Base-by-base conservation (phyloP, 2,888 invertebrate species). In the Drosophila macrospina region DNA sequence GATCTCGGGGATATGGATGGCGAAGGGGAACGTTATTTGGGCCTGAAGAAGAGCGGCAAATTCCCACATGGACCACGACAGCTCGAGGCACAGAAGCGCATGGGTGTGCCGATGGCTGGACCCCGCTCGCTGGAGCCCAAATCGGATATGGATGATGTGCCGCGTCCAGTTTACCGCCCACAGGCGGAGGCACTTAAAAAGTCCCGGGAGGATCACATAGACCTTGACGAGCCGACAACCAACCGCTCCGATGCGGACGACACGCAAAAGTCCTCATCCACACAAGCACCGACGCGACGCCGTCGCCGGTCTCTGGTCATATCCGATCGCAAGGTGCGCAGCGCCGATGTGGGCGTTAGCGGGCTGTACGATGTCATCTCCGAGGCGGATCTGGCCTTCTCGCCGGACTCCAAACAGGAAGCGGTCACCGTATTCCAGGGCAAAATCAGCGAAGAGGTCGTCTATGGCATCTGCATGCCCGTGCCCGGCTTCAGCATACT, bases 281-380 rank as follows among this genome's bases (percentile, higher is more conserved):
- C 61, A 1, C 39, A 20, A 11, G n/a, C 60, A 6, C 6, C 66
- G 0, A 30, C 42, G 5, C 60, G 61, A 0, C 76, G 76, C 5
- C 94, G 94, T 64, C 93, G 96, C 28, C 93, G 96, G 4, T 94
- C 95, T 1, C 92, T 95, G 63, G 93, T 94, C 4, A 93, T 95
- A 11, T 94, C 95, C 5, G 95, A 95, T 88, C 93, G 96, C 11
- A 96, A 96, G 88, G 95, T 94, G 1, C 94, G 97, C 54, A 97
- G 96, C 71, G 96, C 97, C 2, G 97, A 97, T 89, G 97, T 98
- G 1, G 97, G 98, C 5, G 97, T 98, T 1, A 96, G 96, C 74
- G 97, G 97, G 0, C 94, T 97, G 20, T 98, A 97, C 91, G 97
- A 97, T 78, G 97, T 98, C 47, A 97, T 98, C 62, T 97, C 98